Evolutionary conservation across 2,797 vertebrate genomes (phyloP).

Genomic region (Hypotaenidia okinawae): DNA sequence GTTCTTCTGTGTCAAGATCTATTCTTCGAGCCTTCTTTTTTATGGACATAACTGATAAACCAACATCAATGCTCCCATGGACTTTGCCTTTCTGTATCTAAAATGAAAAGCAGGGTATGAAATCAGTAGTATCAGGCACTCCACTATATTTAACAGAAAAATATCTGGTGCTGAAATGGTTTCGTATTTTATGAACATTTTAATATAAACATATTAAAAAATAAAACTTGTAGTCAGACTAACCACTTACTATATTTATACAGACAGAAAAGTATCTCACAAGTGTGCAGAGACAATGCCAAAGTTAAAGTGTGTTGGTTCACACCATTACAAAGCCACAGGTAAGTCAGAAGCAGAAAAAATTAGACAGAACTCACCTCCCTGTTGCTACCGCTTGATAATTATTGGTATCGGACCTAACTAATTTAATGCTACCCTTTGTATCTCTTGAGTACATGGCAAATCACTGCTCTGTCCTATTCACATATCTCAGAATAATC

Average conservation of each 20-base stretch:
- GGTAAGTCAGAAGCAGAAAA: neutral
- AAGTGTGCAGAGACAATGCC: neutral
- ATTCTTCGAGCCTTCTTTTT: slow-evolving; percentile 97
- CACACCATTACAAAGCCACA: neutral
- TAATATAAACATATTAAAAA: neutral
- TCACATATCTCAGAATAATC: neutral
- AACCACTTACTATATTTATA: neutral
- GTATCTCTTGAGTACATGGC: neutral
- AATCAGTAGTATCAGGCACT: neutral
- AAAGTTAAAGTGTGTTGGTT: neutral
- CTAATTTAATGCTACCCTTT: neutral
- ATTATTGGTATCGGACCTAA: neutral
- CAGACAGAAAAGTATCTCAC: neutral
- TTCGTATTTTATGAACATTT: neutral
- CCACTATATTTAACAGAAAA: neutral
- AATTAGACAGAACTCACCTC: neutral
- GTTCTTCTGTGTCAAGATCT: slow-evolving; percentile 98
- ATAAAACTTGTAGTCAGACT: neutral
- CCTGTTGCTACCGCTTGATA: neutral
- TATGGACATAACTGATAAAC: slow-evolving; percentile 98
- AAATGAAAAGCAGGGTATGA: slow-evolving; percentile 49
- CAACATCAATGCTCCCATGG: slow-evolving; percentile 97
- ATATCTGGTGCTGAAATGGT: neutral
- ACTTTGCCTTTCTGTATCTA: slow-evolving; percentile 98
- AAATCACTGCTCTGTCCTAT: neutral